Evolutionary conservation across 2,888 invertebrate species (phyloP).

Genomic region (Cryptops parisi): DNA sequence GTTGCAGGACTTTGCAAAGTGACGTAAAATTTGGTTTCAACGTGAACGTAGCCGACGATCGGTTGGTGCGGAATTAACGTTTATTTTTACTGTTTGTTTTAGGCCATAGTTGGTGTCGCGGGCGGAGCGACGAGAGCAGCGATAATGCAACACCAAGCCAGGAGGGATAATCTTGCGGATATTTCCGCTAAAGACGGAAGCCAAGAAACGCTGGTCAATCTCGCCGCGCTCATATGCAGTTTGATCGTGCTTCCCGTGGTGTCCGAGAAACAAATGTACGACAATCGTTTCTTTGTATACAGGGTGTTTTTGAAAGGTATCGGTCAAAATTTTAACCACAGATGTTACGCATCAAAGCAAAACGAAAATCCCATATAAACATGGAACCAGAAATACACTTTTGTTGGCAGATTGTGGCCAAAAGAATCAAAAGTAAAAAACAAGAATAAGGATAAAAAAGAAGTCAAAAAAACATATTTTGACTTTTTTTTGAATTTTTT

Average conservation of each 20-base stretch:
- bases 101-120: slow-evolving; percentile 70
- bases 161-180: slow-evolving; percentile 80
- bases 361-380: too few relatives aligned
- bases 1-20: slow-evolving; percentile 31
- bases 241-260: slow-evolving; percentile 55
- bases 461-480: too few relatives aligned
- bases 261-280: slow-evolving; percentile 28
- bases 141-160: slow-evolving; percentile 77
- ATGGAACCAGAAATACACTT: neutral
- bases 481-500: too few relatives aligned
- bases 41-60: too few relatives aligned
- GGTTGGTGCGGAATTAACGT: too few relatives aligned
- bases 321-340: too few relatives aligned
- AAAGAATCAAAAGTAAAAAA: neutral
- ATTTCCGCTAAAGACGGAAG: slow-evolving; percentile 89
- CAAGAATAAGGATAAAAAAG: too few relatives aligned
- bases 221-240: slow-evolving; percentile 65
- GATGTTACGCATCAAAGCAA: too few relatives aligned
- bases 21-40: neutral
- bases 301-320: too few relatives aligned
- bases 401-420: neutral
- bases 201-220: slow-evolving; percentile 91
- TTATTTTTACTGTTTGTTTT: slow-evolving; percentile 47
- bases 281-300: too few relatives aligned
- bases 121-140: slow-evolving; percentile 87